phyloP scores from a whole-genome alignment of 2,113 vertebrate genomes.

The Gallinago jamesoni region DNA sequence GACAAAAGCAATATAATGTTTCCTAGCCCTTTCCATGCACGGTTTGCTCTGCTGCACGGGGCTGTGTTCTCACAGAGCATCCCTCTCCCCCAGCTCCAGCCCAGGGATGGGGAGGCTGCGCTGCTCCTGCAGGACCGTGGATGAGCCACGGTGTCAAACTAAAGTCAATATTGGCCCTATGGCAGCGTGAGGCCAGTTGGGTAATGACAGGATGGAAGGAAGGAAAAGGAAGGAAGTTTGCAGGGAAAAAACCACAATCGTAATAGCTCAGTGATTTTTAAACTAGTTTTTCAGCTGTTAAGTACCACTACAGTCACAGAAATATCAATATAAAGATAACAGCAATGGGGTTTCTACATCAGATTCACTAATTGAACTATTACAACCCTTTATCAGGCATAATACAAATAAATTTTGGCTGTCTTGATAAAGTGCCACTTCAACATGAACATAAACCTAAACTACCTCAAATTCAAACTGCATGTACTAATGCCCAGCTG shows the following conservation, averaged over 20 bases:
- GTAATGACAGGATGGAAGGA: background rate
- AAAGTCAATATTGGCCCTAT: rapidly evolving
- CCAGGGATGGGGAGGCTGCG: rapidly evolving
- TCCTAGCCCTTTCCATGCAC: slow-evolving; percentile 23
- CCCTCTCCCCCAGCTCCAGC: rapidly evolving
- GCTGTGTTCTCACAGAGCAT: background rate
- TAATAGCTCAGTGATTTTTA: background rate
- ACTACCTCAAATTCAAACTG: background rate
- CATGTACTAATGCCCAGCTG: background rate
- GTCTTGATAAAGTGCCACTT: background rate
- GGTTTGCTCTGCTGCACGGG: background rate
- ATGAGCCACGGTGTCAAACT: rapidly evolving
- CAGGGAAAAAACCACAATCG: background rate
- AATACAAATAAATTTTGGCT: background rate
- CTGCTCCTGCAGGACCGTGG: background rate
- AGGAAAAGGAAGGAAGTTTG: background rate
- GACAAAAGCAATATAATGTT: slow-evolving; percentile 73
- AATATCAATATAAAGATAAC: rapidly evolving
- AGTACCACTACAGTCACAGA: background rate
- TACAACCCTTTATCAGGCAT: background rate
- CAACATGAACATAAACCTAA: background rate
- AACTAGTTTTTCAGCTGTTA: background rate
- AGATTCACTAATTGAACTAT: background rate
- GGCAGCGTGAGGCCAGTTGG: rapidly evolving
- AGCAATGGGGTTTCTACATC: rapidly evolving